A percentile compares a stretch with the other conserved stretches of the same genome.
These are phyloP conservation scores for Leptopterna dolabrata DNA, from an alignment of 2,888 invertebrate genomes.

Conservation along the genomic window DNA sequence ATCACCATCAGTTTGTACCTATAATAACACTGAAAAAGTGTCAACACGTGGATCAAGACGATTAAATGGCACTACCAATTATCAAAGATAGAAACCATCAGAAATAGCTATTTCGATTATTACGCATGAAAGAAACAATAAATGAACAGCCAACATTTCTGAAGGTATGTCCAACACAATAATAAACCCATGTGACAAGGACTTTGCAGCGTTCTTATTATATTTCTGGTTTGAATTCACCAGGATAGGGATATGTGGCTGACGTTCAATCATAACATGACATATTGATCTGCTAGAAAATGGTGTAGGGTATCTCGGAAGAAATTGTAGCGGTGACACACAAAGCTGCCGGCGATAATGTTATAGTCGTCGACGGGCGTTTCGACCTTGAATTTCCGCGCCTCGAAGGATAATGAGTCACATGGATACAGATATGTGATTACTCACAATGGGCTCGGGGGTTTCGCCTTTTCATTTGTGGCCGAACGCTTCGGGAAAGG, in stretches of 20 bases:
- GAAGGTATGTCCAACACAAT: too few species aligned
- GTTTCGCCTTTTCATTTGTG: not conserved
- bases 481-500: not conserved
- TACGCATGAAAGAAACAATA: too few species aligned
- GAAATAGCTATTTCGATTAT: too few species aligned
- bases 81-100: too few species aligned
- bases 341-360: not conserved
- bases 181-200: too few species aligned
- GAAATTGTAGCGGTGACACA: not conserved
- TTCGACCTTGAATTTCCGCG: not conserved
- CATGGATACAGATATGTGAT: not conserved
- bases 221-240: not conserved
- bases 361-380: constrained; percentile 1
- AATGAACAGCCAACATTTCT: too few species aligned
- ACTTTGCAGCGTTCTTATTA: too few species aligned
- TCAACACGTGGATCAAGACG: too few species aligned
- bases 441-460: not conserved
- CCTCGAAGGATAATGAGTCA: not conserved
- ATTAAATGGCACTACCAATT: too few species aligned
- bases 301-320: not conserved
- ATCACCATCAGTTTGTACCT: too few species aligned
- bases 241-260: not conserved
- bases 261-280: not conserved
- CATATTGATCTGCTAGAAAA: not conserved
- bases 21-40: too few species aligned